Evolutionary conservation across 2,888 invertebrate species (phyloP).

Genomic region (Yponomeuta evonymella): DNA sequence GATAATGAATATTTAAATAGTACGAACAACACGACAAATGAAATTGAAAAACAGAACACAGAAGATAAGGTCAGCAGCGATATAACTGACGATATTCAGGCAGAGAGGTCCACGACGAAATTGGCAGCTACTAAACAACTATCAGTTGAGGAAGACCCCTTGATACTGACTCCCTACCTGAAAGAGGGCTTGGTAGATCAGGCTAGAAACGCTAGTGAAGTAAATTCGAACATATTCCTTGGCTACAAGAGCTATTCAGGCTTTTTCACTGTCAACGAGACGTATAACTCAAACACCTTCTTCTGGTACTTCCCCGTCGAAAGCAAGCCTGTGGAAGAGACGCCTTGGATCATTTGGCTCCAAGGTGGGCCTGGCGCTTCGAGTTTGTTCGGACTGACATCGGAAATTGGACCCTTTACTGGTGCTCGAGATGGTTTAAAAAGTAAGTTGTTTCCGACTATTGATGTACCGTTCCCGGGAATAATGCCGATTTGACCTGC

Average conservation of each 20-base stretch:
- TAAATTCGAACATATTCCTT: conserved; percentile 44
- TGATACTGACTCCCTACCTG: conserved; percentile 48
- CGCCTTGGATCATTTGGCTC: conserved; percentile 88
- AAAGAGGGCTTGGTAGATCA: conserved; percentile 36
- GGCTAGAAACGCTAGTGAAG: conserved; percentile 42
- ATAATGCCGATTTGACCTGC: too few relatives aligned
- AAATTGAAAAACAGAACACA: background rate
- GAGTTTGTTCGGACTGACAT: conserved; percentile 63
- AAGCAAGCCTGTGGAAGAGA: conserved; percentile 41
- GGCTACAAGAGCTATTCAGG: conserved; percentile 67
- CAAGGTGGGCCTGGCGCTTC: conserved; percentile 91
- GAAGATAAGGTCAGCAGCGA: background rate
- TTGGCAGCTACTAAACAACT: background rate
- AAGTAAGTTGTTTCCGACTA: conserved; percentile 34
- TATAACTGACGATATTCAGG: background rate
- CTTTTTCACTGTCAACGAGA: conserved; percentile 81
- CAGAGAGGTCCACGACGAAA: background rate
- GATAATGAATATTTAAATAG: background rate
- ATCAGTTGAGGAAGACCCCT: conserved; percentile 21
- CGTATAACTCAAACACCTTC: conserved; percentile 84
- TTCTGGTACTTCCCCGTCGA: conserved; percentile 87
- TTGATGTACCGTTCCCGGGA: background rate
- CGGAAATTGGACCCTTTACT: conserved; percentile 56
- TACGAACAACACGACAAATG: background rate
- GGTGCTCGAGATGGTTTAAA: conserved; percentile 32